Evolutionary conservation across 2,888 invertebrate species (phyloP).

Genomic region (Nasonia oneida): DNA sequence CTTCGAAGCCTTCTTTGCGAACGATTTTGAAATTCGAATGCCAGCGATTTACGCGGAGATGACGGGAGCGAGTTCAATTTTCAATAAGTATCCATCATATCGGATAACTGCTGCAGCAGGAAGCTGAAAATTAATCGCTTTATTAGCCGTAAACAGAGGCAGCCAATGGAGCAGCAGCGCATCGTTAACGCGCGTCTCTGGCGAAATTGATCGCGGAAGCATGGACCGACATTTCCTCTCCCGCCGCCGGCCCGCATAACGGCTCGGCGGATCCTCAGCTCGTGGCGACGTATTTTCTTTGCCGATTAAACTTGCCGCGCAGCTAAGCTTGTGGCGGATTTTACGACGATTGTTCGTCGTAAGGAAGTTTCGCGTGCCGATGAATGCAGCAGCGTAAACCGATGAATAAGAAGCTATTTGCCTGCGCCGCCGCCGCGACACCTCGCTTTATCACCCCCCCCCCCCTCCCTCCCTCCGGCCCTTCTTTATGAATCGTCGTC

Average conservation of each 20-base stretch:
- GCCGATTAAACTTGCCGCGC: slow-evolving; percentile 53
- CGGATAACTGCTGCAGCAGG: not conserved
- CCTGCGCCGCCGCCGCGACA: slow-evolving; percentile 22
- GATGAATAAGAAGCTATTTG: slow-evolving; percentile 71
- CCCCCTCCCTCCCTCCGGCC: not conserved
- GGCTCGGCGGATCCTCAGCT: slow-evolving; percentile 7
- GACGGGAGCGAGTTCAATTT: not conserved
- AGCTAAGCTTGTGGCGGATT: slow-evolving; percentile 59
- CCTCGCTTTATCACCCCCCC: not conserved
- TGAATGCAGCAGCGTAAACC: slow-evolving; percentile 67
- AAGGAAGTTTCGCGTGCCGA: slow-evolving; percentile 66
- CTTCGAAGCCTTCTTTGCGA: not conserved
- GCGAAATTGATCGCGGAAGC: slow-evolving; percentile 52
- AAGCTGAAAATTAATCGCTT: slow-evolving; percentile 53
- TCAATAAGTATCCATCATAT: slow-evolving; percentile 5
- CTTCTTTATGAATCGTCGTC: not conserved
- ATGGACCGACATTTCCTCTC: slow-evolving; percentile 1
- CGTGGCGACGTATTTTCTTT: slow-evolving; percentile 49
- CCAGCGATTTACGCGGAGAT: not conserved
- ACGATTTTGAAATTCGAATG: not conserved
- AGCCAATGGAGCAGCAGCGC: slow-evolving; percentile 21
- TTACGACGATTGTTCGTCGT: slow-evolving; percentile 69
- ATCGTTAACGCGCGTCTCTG: slow-evolving; percentile 48
- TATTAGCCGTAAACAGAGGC: slow-evolving; percentile 57
- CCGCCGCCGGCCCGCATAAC: not conserved